A percentile compares a stretch with the other conserved stretches of the same genome.
Evolutionary conservation across 2,797 vertebrate species (phyloP).

Genomic region (Todus mexicanus): DNA sequence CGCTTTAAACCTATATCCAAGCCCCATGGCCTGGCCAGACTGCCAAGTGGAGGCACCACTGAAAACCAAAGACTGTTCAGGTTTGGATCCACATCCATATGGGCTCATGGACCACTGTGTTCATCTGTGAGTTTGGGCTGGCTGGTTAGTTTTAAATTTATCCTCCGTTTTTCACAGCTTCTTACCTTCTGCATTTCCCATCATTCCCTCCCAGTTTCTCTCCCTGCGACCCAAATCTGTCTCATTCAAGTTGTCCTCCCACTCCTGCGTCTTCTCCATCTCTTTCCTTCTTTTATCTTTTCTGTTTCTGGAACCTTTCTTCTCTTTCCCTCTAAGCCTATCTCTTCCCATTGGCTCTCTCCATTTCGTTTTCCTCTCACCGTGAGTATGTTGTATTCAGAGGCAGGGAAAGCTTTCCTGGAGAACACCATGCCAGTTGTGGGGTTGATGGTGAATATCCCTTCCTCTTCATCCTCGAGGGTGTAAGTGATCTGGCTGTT

Average conservation of each 20-base stretch:
- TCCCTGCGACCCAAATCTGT: neutral
- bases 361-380: constrained; percentile 68
- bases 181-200: neutral
- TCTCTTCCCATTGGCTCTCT: neutral
- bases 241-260: neutral
- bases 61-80: neutral
- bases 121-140: neutral
- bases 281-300: neutral
- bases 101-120: neutral
- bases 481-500: constrained; percentile 87
- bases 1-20: neutral
- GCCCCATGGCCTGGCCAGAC: neutral
- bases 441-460: constrained; percentile 80
- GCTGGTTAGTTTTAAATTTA: neutral
- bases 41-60: neutral
- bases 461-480: constrained; percentile 78
- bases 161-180: neutral
- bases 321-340: neutral
- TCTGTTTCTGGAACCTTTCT: neutral
- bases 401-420: constrained; percentile 79
- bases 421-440: constrained; percentile 82
- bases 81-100: neutral
- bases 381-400: constrained; percentile 91
- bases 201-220: neutral
- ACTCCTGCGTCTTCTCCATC: neutral